A percentile compares a stretch with the other conserved stretches of the same genome.
phyloP scores from a whole-genome alignment of 1,140 invertebrate species.

The Stratiolaelaps scimitus region DNA sequence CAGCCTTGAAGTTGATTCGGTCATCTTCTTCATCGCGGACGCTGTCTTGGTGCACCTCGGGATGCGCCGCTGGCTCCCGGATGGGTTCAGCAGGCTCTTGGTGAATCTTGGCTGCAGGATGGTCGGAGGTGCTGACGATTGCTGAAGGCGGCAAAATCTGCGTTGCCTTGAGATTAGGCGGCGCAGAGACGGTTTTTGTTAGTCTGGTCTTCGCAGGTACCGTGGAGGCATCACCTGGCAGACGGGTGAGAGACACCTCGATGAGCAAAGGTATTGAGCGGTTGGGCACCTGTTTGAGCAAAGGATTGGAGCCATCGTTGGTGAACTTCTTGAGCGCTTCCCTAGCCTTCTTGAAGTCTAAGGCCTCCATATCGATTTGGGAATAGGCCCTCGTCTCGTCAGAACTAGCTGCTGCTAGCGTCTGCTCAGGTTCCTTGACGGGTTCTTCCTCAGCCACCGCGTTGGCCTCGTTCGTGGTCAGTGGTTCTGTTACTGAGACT shows the following conservation, averaged over 20 bases:
- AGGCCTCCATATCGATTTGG: conserved; percentile 1
- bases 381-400: not conserved
- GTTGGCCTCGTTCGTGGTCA: not conserved
- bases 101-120: not conserved
- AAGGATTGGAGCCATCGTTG: conserved; percentile 11
- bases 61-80: not conserved
- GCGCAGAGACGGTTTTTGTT: conserved; percentile 18
- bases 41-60: not conserved
- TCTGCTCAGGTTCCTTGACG: not conserved
- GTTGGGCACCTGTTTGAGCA: conserved; percentile 9
- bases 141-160: not conserved
- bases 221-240: not conserved
- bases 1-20: conserved; percentile 21
- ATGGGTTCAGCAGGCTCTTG: not conserved
- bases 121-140: not conserved
- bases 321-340: conserved; percentile 24
- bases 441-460: not conserved
- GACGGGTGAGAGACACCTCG: not conserved
- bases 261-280: not conserved
- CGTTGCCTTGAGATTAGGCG: not conserved
- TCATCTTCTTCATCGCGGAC: conserved; percentile 16
- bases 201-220: not conserved
- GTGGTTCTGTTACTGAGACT: not conserved
- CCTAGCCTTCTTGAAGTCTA: conserved; percentile 18
- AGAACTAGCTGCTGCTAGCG: too few relatives aligned